Evolutionary conservation across 2,113 vertebrate genomes (phyloP).

Genomic region (Synodontis membranacea): DNA sequence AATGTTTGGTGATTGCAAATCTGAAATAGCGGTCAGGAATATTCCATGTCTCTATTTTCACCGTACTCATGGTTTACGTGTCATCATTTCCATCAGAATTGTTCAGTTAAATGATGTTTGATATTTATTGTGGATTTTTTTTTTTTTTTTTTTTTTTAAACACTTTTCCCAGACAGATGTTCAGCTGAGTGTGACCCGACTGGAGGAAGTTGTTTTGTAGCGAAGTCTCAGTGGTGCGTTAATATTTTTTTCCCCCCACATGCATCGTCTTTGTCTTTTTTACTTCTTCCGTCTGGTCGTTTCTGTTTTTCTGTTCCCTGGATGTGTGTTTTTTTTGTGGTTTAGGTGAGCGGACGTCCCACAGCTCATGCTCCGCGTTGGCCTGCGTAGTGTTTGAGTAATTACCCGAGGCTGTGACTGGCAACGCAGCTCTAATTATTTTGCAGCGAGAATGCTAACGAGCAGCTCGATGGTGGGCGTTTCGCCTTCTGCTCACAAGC

Average conservation of each 20-base stretch:
- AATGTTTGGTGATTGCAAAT: too few species aligned
- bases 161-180: not conserved
- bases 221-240: not conserved
- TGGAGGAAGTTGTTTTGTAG: not conserved
- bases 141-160: too few species aligned
- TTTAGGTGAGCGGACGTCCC: conserved; percentile 36
- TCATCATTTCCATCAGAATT: not conserved
- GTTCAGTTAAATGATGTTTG: not conserved
- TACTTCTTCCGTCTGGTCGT: not conserved
- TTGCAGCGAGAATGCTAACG: conserved; percentile 50
- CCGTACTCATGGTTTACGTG: not conserved
- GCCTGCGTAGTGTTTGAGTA: conserved; percentile 42
- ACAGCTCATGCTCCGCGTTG: conserved; percentile 35
- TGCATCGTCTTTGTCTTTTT: not conserved
- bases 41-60: too few species aligned
- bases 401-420: conserved; percentile 52
- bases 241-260: not conserved
- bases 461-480: conserved; percentile 56
- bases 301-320: not conserved
- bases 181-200: not conserved
- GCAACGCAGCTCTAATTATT: conserved; percentile 49
- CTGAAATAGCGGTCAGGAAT: too few species aligned
- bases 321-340: not conserved
- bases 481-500: conserved; percentile 32
- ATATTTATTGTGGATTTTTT: not conserved